Evolutionary conservation across 2,113 vertebrate genomes (phyloP).

Genomic region (Cheilinus undulatus): DNA sequence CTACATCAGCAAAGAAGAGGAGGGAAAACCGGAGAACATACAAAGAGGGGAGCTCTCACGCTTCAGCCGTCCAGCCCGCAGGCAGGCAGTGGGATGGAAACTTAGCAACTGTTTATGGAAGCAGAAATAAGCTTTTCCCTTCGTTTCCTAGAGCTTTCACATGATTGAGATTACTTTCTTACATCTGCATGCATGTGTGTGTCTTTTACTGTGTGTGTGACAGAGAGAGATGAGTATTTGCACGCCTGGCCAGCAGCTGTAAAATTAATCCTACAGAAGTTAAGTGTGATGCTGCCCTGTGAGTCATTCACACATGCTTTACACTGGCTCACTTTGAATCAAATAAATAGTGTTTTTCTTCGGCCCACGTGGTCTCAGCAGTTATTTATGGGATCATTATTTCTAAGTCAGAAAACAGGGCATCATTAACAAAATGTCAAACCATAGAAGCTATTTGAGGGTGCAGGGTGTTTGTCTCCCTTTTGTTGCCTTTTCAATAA

Average conservation of each 20-base stretch:
- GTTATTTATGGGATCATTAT: slow-evolving; percentile 33
- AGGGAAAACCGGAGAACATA: slow-evolving; percentile 38
- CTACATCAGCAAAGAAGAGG: slow-evolving; percentile 64
- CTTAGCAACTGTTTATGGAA: slow-evolving; percentile 68
- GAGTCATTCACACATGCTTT: slow-evolving; percentile 32
- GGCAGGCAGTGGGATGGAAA: slow-evolving; percentile 68
- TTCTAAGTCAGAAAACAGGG: slow-evolving; percentile 10
- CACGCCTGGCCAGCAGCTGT: slow-evolving; percentile 35
- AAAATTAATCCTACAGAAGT: slow-evolving; percentile 58
- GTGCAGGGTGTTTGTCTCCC: slow-evolving; percentile 43
- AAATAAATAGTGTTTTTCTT: slow-evolving; percentile 16
- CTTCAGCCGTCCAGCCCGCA: slow-evolving; percentile 53
- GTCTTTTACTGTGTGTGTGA: slow-evolving; percentile 5
- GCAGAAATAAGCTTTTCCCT: slow-evolving; percentile 57
- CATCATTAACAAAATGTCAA: slow-evolving; percentile 39
- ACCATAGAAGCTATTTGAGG: slow-evolving; percentile 29
- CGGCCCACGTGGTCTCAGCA: slow-evolving; percentile 10
- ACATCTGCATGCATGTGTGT: slow-evolving; percentile 55
- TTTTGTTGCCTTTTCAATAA: slow-evolving; percentile 58
- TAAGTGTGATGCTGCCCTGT: slow-evolving; percentile 36
- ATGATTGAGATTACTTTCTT: slow-evolving; percentile 56
- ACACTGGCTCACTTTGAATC: slow-evolving; percentile 19
- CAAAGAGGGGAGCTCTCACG: slow-evolving; percentile 58
- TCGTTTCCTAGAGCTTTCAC: slow-evolving; percentile 57
- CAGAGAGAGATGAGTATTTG: slow-evolving; percentile 9